Evolutionary conservation across 2,888 invertebrate species (phyloP), one percentile per base, ranked within the genome.

Genomic region (Drosophila tanythrix): DNA sequence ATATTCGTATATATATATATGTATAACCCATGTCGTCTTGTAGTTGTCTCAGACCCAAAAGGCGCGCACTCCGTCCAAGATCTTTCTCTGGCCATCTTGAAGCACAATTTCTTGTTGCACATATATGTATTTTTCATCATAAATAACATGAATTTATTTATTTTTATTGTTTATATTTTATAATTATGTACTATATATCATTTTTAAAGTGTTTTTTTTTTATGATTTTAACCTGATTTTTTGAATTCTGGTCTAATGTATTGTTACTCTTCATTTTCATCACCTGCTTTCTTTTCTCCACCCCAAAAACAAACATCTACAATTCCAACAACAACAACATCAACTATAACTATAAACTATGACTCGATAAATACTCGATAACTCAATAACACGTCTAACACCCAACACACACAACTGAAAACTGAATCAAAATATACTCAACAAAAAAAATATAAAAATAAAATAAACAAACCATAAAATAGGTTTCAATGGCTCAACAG

Each of bases 401-500:
- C 33, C 25, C n/a, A 73, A 64, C n/a, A 64, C 38, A 58, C 43
- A 62, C 53, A 70, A 43, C 59, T 55, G 63, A 70, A 72, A 69
- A 74, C 50, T 35, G 61, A 80, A 76, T 56, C 51, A 29, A 79
- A 52, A 58, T 67, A 51, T 5, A 13, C 15, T 25, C 35, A 50
- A 61, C 46, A 66, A 74, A 62, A 70, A 61, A 70, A 15, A 21
- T 3, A 25, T 46, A 25, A 15, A 46, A 25, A 46, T 25, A 46
- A 46, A 46, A 46, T 46, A 70, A 72, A 35, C 35, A 59, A 50
- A 69, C 29, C 69, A 70, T 62, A 65, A 75, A 79, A 78, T 84
- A 94, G 94, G 94, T 91, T 94, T 93, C 90, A 93, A 93, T 91
- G 93, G 93, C 82, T 87, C 93, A 75, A 85, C 91, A 90, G 85